Conservation (phyloP, 30 jellyfish, hydroid and myxozoan genomes). For the Aurelia sp. region DNA sequence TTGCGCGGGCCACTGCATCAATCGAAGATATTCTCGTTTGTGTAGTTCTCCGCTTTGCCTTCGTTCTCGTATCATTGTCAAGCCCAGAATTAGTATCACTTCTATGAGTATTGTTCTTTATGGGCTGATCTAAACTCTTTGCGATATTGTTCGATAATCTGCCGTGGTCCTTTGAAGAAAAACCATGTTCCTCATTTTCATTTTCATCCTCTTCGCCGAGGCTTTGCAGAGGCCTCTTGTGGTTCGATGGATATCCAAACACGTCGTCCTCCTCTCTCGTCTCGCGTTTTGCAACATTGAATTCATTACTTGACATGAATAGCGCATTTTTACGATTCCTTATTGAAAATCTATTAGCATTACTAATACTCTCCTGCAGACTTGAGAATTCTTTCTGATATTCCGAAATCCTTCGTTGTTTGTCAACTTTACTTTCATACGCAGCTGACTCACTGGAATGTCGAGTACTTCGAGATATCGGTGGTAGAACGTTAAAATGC, state of each 20-base stretch:
- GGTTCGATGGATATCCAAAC: too few species aligned
- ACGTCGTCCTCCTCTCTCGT: neutral
- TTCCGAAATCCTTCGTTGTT: slow-evolving; percentile 59
- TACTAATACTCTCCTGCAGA: slow-evolving; percentile 47
- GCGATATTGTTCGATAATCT: neutral
- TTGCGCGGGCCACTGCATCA: slow-evolving; percentile 20
- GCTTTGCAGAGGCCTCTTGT: neutral
- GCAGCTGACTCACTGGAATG: neutral
- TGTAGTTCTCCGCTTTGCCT: neutral
- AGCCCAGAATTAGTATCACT: slow-evolving; percentile 27
- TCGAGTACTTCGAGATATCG: slow-evolving; percentile 26
- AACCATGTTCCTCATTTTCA: neutral
- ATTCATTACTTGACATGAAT: neutral
- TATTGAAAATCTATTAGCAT: slow-evolving; percentile 52
- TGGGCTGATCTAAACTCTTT: neutral
- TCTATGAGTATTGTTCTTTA: neutral
- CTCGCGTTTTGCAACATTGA: neutral
- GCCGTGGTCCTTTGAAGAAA: neutral
- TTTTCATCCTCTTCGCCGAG: slow-evolving; percentile 28
- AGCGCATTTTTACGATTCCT: neutral
- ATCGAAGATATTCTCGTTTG: neutral
- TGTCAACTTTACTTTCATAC: slow-evolving; percentile 15
- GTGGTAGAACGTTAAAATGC: slow-evolving; percentile 59
- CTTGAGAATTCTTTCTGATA: slow-evolving; percentile 57
- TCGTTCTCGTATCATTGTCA: slow-evolving; percentile 16